These are phyloP conservation scores for Stenchaetothrips biformis DNA, from an alignment of 2,888 invertebrate species.

Conservation along the genomic window DNA sequence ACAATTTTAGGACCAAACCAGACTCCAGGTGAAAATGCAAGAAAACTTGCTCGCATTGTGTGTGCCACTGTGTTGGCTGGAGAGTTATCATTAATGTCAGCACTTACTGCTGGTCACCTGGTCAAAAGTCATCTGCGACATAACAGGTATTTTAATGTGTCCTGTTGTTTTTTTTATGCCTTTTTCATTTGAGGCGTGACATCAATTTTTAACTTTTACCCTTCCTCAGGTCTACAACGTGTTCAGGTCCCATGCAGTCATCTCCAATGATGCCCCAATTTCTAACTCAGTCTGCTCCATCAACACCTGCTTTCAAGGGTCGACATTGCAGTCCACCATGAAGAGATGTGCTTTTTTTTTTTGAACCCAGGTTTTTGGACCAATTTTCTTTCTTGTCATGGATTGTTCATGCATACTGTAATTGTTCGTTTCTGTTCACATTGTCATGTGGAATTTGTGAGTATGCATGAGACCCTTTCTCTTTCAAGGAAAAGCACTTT, in stretches of 20 bases:
- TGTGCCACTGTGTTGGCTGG: constrained; percentile 95
- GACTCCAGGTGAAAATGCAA: constrained; percentile 81
- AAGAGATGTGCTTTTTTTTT: background rate
- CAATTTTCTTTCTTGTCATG: background rate
- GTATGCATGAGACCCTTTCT: too few species aligned
- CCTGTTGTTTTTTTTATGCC: too few species aligned
- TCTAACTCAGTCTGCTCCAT: background rate
- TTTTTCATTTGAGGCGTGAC: background rate
- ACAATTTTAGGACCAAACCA: constrained; percentile 39
- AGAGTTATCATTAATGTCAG: constrained; percentile 95
- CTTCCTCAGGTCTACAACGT: background rate
- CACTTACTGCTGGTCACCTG: constrained; percentile 89
- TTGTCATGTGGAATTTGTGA: too few species aligned
- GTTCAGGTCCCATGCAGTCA: background rate
- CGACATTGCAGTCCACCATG: background rate
- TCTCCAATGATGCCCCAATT: constrained; percentile 14
- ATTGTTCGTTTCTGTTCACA: too few species aligned
- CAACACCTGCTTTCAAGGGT: background rate
- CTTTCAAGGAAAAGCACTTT: too few species aligned
- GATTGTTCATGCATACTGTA: too few species aligned
- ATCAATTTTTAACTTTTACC: background rate
- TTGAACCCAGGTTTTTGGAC: background rate
- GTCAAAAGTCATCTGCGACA: constrained; percentile 94
- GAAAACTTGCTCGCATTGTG: constrained; percentile 79
- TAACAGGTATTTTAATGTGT: constrained; percentile 61